phyloP scores from a whole-genome alignment of 2,888 invertebrate genomes.

The Polylopha cassiicola region DNA sequence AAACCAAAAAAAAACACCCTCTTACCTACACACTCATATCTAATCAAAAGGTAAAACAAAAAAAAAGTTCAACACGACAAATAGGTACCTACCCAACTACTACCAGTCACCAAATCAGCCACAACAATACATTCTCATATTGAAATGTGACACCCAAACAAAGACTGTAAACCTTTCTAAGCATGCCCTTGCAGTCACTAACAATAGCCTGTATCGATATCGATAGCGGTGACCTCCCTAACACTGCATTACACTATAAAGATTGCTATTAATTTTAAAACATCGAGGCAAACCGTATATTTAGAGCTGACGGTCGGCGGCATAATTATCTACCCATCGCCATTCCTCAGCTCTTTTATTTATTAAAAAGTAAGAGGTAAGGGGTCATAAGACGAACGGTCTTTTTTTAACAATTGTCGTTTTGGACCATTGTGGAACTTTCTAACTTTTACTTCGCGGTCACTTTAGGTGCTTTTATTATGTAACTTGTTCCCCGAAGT shows the following conservation, averaged over 20 bases:
- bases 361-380: slow-evolving; percentile 49
- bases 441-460: slow-evolving; percentile 61
- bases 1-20: too few relatives aligned
- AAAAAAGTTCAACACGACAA: too few relatives aligned
- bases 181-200: slow-evolving; percentile 15
- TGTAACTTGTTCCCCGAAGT: slow-evolving; percentile 4
- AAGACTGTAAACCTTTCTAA: slow-evolving; percentile 18
- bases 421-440: slow-evolving; percentile 46
- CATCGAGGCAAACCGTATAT: slow-evolving; percentile 53
- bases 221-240: slow-evolving; percentile 63
- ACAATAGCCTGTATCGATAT: slow-evolving; percentile 45
- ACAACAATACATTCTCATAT: too few relatives aligned
- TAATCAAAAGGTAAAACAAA: too few relatives aligned
- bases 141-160: slow-evolving; percentile 10
- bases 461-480: slow-evolving; percentile 36
- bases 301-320: slow-evolving; percentile 64
- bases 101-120: too few relatives aligned
- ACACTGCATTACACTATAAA: slow-evolving; percentile 64
- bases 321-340: slow-evolving; percentile 69
- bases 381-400: slow-evolving; percentile 51
- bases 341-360: slow-evolving; percentile 43
- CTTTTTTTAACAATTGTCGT: slow-evolving; percentile 57
- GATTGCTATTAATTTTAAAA: slow-evolving; percentile 74
- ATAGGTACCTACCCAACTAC: too few relatives aligned
- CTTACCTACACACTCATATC: too few relatives aligned